Percentiles rank a stretch among this genome's conserved stretches.
Evolutionary conservation across 2,113 vertebrate species (phyloP).

Genomic region (Rhodinocichla rosea): DNA sequence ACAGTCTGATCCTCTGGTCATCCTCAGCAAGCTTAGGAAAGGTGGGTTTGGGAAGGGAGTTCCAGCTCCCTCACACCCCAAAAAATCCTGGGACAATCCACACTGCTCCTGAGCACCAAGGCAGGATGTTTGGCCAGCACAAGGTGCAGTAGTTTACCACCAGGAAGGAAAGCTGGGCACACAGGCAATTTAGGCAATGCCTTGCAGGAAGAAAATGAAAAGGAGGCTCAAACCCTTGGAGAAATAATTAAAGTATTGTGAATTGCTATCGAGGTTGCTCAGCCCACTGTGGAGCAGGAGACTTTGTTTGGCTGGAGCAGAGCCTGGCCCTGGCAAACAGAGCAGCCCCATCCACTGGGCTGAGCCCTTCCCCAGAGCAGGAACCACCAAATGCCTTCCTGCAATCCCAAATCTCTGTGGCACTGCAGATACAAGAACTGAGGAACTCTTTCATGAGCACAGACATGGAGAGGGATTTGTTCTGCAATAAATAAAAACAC

Average conservation of each 20-base stretch:
- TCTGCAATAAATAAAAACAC: accelerated
- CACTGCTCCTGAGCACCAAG: accelerated
- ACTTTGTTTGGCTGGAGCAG: not conserved
- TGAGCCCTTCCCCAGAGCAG: not conserved
- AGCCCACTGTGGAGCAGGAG: not conserved
- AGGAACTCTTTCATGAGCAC: accelerated
- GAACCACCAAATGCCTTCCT: not conserved
- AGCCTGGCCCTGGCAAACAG: not conserved
- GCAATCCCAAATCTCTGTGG: accelerated
- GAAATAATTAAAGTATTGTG: not conserved
- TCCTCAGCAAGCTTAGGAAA: not conserved
- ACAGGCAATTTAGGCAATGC: not conserved
- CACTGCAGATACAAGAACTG: accelerated
- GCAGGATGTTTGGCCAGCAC: not conserved
- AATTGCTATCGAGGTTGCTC: not conserved
- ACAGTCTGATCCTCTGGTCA: not conserved
- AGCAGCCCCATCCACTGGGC: not conserved
- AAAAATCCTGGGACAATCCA: not conserved
- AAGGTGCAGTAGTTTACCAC: not conserved
- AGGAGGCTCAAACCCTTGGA: not conserved
- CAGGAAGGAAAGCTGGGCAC: not conserved
- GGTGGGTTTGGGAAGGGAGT: not conserved
- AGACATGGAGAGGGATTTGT: accelerated
- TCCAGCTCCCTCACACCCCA: not conserved
- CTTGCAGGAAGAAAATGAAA: slow-evolving; percentile 10